Evolutionary conservation across 2,888 invertebrate species (phyloP).

Genomic region (Papilio demoleus): DNA sequence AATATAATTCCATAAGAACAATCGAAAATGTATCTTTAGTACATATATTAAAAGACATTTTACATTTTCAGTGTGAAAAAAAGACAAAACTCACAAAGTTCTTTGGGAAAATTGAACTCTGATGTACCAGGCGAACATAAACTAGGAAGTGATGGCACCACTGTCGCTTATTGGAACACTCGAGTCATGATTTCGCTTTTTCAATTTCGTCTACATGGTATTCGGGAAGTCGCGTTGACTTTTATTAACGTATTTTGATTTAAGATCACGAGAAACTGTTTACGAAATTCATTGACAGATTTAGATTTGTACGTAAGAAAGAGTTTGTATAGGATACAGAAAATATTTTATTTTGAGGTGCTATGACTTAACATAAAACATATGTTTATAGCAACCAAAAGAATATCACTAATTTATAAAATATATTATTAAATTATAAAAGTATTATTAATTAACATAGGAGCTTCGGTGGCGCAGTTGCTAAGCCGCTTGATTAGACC

Average conservation of each 20-base stretch:
- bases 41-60: too few relatives aligned
- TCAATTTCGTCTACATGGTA: constrained; percentile 13
- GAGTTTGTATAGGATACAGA: not conserved
- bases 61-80: not conserved
- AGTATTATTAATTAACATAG: too few relatives aligned
- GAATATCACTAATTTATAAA: too few relatives aligned
- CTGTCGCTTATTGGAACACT: constrained; percentile 15
- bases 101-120: constrained; percentile 9
- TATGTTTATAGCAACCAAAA: too few relatives aligned
- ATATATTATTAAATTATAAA: too few relatives aligned
- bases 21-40: too few relatives aligned
- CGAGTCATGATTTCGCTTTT: constrained; percentile 27
- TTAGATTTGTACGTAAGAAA: constrained; percentile 1
- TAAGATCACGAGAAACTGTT: not conserved
- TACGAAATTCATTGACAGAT: constrained; percentile 12
- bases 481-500: too few relatives aligned
- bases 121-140: constrained; percentile 16
- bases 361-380: too few relatives aligned
- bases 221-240: constrained; percentile 22
- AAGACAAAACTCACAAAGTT: not conserved
- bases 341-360: not conserved
- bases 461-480: too few relatives aligned
- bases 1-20: too few relatives aligned
- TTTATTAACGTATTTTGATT: constrained; percentile 32
- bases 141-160: constrained; percentile 23